These are phyloP conservation scores for Cottoperca gobio DNA, from an alignment of 2,797 vertebrate species.

Conservation along the genomic window DNA sequence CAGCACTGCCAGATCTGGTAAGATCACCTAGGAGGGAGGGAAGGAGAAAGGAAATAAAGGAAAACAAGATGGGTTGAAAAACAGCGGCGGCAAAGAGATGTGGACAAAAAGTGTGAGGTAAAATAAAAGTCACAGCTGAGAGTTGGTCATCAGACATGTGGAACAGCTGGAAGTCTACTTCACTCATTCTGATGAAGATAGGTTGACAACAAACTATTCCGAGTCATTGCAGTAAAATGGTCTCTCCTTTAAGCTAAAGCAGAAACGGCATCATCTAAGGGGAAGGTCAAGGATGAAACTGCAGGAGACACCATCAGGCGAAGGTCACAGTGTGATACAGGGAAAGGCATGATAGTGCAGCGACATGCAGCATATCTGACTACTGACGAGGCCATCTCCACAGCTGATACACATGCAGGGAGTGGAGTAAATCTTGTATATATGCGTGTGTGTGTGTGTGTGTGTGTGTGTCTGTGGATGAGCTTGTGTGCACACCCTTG, in stretches of 20 bases:
- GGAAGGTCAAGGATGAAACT: constrained; percentile 55
- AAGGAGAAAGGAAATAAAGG: constrained; percentile 8
- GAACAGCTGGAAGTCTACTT: background rate
- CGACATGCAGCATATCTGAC: constrained; percentile 49
- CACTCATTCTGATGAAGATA: constrained; percentile 23
- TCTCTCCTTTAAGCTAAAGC: constrained; percentile 8
- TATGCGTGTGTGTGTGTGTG: background rate
- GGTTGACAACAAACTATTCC: constrained; percentile 8
- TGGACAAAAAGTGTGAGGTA: background rate
- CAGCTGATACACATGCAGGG: constrained; percentile 18
- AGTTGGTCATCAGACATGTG: background rate
- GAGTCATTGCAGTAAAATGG: constrained; percentile 18
- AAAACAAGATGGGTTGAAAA: background rate
- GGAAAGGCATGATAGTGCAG: constrained; percentile 27
- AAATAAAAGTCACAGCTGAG: constrained; percentile 6
- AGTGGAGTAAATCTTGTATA: constrained; percentile 31
- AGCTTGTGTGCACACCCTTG: constrained; percentile 25
- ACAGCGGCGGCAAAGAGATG: background rate
- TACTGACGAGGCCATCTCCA: constrained; percentile 53
- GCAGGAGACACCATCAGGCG: constrained; percentile 46
- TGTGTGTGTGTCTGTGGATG: constrained; percentile 27
- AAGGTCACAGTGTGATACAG: constrained; percentile 43
- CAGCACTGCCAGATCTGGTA: constrained; percentile 96
- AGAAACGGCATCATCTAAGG: constrained; percentile 20
- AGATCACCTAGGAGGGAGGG: constrained; percentile 88